phyloP scores from a whole-genome alignment of 2,797 vertebrate genomes.

The Natrix natrix region DNA sequence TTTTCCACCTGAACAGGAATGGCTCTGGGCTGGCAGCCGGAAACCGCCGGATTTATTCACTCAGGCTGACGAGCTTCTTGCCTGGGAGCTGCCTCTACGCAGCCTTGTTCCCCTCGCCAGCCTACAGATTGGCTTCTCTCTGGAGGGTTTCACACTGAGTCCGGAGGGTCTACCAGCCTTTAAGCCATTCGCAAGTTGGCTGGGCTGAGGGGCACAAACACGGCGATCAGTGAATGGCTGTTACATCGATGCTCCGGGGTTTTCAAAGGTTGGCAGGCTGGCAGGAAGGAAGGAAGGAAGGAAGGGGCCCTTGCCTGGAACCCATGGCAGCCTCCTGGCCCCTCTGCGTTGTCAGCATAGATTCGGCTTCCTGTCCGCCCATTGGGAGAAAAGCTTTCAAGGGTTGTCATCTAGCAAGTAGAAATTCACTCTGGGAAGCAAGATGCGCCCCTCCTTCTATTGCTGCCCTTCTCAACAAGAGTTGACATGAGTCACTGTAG shows the following conservation, averaged over 20 bases:
- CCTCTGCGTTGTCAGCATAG: background rate
- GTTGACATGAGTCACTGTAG: no score
- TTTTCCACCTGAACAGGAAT: background rate
- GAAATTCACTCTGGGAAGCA: background rate
- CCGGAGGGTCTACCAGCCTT: background rate
- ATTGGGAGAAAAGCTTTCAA: background rate
- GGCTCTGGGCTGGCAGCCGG: background rate
- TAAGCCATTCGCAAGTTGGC: background rate
- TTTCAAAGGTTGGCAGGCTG: background rate
- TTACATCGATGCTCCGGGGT: background rate
- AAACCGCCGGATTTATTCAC: background rate
- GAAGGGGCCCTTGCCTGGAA: background rate
- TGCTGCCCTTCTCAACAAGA: background rate
- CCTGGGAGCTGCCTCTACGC: background rate
- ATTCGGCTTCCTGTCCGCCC: background rate
- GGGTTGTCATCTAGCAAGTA: background rate
- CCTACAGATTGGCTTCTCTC: background rate
- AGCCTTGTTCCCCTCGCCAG: background rate
- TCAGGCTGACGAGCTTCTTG: background rate
- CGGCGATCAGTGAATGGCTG: no score
- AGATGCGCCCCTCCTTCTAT: background rate
- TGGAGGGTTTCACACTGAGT: background rate
- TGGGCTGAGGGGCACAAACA: background rate
- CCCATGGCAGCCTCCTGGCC: rapidly evolving
- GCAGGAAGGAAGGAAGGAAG: background rate